Base-by-base conservation (phyloP, 1,140 invertebrate species). In the Drosophila hydei region DNA sequence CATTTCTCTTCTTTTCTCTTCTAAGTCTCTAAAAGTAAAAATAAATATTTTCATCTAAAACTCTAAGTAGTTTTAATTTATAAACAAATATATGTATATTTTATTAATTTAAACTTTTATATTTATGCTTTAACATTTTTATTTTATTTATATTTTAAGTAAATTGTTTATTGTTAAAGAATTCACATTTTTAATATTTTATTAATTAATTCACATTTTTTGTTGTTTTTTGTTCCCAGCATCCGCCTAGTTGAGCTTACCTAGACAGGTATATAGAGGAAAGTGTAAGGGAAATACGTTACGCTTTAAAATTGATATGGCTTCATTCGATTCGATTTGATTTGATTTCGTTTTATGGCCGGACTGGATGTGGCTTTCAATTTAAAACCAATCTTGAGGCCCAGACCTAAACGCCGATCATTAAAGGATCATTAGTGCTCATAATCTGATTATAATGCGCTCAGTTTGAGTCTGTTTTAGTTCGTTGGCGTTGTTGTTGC, bases 371-470 rank as follows among this genome's bases (percentile, higher is more conserved):
- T 52, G 62, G 55, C 74, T 84, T 84, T 89, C 75, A 89, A 89
- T 81, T 89, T 89, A 75, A 88, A 83, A 83, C 75, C 75, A 79
- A 88, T 83, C 79, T 85, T 18, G 47, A n/a, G 38, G 62, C 36
- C 45, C 38, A 68, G 59, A 88, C 61, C 75, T 90, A 90, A 90
- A 90, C 87, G 87, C 63, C 73, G 87, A 83, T 89, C 79, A 90
- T 90, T 90, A 90, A 90, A 90, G 87, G 87, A 90, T 90, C 87
- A 90, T 90, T 90, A 90, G 87, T 79, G 78, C 43, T 83, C 87
- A 90, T 89, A 90, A 90, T 90, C 87, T 90, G 87, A 90, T 90
- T 90, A 90, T 90, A 90, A 88, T 88, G 81, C 81, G 77, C 83
- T 75, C 83, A 67, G 83, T 81, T 87, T 87, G 72, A 72, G 68